These are phyloP conservation scores for Trichonephila clavipes DNA, from an alignment of 1,140 invertebrate genomes.

Conservation along the genomic window DNA sequence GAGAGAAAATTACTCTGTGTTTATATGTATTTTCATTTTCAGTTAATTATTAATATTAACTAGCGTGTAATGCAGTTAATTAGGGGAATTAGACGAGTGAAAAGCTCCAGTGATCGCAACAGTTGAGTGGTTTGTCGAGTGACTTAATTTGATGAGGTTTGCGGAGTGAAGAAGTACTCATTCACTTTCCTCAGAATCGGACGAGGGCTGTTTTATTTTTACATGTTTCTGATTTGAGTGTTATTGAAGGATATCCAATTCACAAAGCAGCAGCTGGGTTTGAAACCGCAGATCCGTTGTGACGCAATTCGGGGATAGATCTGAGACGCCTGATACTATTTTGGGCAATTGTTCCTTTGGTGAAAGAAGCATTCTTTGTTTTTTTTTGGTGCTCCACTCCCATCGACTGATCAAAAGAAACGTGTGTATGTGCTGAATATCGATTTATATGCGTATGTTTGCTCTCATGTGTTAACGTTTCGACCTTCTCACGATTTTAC, in stretches of 20 bases:
- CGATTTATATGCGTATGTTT: too few relatives aligned
- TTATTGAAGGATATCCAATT: constrained; percentile 2
- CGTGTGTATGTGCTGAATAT: too few relatives aligned
- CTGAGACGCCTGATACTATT: background rate
- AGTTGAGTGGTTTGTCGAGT: background rate
- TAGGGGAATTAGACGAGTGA: background rate
- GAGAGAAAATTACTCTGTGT: background rate
- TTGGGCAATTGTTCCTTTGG: background rate
- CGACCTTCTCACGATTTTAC: too few relatives aligned
- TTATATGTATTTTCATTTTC: background rate
- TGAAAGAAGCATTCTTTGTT: constrained; percentile 17
- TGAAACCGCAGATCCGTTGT: constrained; percentile 17
- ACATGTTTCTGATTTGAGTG: background rate
- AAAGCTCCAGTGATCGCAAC: background rate
- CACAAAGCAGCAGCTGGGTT: background rate
- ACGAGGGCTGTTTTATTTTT: background rate
- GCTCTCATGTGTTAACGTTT: background rate
- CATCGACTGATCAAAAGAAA: too few relatives aligned
- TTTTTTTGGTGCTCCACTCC: too few relatives aligned
- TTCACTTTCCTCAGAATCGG: background rate
- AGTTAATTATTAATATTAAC: background rate
- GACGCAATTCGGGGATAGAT: background rate
- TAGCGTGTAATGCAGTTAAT: background rate
- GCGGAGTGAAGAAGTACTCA: background rate
- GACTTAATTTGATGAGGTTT: constrained; percentile 26